Base-by-base conservation (phyloP, 1,140 invertebrate species). In the Drosophila neocordata region DNA sequence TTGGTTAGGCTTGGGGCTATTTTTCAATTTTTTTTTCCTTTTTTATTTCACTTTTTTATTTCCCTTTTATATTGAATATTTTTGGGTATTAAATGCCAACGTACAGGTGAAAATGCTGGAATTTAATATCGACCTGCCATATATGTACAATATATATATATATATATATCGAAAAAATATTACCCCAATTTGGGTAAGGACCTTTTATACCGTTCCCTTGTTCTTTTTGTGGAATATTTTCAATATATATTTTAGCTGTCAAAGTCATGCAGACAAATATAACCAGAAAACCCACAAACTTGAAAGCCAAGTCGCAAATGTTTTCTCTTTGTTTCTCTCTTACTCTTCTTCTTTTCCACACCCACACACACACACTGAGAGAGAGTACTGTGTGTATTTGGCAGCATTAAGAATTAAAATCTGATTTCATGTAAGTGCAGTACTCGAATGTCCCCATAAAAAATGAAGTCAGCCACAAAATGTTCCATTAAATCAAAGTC, bases 211-310 rank as follows among this genome's bases (percentile, higher is more conserved):
- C 6, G 35, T 7, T 55, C 44, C 44, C 31, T 13, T 18, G 37
- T 18, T 24, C 37, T 48, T 44, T n/a, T 18, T 5, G 24, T 27
- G 65, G 53, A 52, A 65, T 69, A 64, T 67, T 79, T 63, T 74
- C 77, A 74, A 85, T 80, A 85, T 80, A 85, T 80, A 85, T 80
- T 84, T 85, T 62, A 65, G 65, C 65, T 85, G 82, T 81, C 77
- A 78, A 74, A 75, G 35, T 57, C 61, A 68, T 55, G 56, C 72
- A 72, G 61, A 38, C 53, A 71, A 69, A 48, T 20, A 71, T 60
- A 77, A 58, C 22, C 51, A 34, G 35, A 53, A 51, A 61, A 20
- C 41, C 68, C 51, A 55, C 35, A 41, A 69, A 48, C n/a, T n/a
- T 53, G 4, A 34, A 35, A 44, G 31, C 53, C 12, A 59, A 37